phyloP scores from a whole-genome alignment of 1,140 invertebrate genomes.

The Copidosoma floridanum region DNA sequence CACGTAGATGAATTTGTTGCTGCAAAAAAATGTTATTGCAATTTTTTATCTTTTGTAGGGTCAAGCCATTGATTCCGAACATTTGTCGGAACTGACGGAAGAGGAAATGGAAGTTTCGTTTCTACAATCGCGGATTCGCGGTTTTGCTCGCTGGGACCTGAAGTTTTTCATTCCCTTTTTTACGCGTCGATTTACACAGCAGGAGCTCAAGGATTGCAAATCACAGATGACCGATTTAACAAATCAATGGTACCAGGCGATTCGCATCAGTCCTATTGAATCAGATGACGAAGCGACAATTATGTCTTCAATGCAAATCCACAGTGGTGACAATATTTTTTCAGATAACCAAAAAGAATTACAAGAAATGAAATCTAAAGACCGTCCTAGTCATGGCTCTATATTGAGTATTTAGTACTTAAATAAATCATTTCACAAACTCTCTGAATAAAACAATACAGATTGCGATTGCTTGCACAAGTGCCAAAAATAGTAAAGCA shows the following conservation, averaged over 20 bases:
- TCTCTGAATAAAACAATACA: too few species aligned
- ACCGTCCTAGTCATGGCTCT: constrained; percentile 50
- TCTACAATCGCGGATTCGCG: constrained; percentile 67
- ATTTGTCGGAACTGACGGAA: constrained; percentile 92
- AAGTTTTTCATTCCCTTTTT: constrained; percentile 96
- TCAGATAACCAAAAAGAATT: constrained; percentile 33
- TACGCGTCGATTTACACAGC: constrained; percentile 88
- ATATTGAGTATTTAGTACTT: constrained; percentile 50
- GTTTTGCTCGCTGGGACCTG: constrained; percentile 87
- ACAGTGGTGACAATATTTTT: constrained; percentile 37
- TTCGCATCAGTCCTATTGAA: constrained; percentile 77
- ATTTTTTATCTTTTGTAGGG: constrained; percentile 61
- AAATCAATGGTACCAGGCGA: constrained; percentile 95
- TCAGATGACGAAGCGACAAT: constrained; percentile 62
- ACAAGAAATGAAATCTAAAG: constrained; percentile 36
- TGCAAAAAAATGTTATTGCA: background rate
- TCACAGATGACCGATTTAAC: constrained; percentile 94
- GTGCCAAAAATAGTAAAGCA: too few species aligned
- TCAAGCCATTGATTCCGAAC: constrained; percentile 93
- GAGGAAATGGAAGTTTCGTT: constrained; percentile 84
- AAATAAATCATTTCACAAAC: too few species aligned
- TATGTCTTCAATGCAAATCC: constrained; percentile 47
- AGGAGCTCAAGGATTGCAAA: constrained; percentile 93
- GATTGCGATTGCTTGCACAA: too few species aligned
- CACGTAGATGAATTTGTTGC: too few species aligned